Conservation (phyloP, 2,797 vertebrate genomes). For the Pantherophis vulpinus region DNA sequence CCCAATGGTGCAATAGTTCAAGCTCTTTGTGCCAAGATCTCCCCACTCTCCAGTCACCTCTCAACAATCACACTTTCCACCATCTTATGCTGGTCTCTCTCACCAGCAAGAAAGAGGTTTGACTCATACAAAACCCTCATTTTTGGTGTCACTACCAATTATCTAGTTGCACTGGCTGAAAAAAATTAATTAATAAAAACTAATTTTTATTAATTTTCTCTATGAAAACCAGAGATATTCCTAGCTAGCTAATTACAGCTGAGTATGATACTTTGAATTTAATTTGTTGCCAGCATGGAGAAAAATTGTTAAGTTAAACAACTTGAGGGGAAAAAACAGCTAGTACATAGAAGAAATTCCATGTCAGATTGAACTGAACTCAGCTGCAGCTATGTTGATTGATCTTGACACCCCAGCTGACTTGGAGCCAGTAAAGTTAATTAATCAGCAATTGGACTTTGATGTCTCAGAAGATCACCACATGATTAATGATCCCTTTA, state of each 20-base stretch:
- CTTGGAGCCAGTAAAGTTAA: neutral
- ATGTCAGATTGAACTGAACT: neutral
- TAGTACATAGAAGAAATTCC: neutral
- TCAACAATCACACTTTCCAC: neutral
- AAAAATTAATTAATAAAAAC: neutral
- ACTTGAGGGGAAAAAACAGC: neutral
- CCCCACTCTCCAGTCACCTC: neutral
- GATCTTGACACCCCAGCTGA: neutral
- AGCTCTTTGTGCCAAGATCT: neutral
- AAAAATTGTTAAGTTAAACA: neutral
- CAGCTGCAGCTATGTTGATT: neutral
- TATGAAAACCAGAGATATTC: neutral
- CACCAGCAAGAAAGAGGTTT: neutral
- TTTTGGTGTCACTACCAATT: neutral
- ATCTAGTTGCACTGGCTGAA: neutral
- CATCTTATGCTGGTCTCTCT: neutral
- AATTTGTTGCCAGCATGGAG: neutral
- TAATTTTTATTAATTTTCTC: neutral
- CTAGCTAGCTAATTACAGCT: neutral
- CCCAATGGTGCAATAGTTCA: neutral
- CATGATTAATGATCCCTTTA: neutral
- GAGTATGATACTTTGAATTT: neutral
- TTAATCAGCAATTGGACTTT: neutral
- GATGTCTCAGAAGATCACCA: neutral
- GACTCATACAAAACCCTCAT: neutral